These are phyloP conservation scores for Portevinia maculata DNA, from an alignment of 2,888 invertebrate genomes.

Conservation along the genomic window DNA sequence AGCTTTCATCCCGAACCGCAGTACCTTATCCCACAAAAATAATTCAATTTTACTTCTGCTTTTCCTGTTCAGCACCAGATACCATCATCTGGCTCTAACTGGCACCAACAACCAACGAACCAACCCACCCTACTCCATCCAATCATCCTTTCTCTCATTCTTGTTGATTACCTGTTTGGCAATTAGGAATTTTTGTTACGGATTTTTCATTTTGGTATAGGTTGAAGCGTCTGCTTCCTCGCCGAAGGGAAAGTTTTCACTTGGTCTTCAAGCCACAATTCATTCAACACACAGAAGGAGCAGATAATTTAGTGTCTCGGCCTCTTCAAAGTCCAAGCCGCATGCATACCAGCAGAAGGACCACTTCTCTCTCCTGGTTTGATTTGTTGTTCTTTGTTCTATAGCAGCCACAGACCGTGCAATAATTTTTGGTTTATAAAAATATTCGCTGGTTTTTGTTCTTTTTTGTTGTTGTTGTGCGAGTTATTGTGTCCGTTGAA, in stretches of 20 bases:
- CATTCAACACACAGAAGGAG: conserved; percentile 32
- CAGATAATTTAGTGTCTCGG: conserved; percentile 62
- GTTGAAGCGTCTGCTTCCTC: conserved; percentile 18
- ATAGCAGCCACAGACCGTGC: conserved; percentile 65
- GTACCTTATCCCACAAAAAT: conserved; percentile 51
- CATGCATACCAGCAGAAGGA: conserved; percentile 55
- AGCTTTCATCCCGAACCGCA: conserved; percentile 63
- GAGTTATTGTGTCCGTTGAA: conserved; percentile 18
- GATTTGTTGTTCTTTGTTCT: conserved; percentile 66
- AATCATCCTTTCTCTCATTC: neutral
- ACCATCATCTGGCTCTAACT: conserved; percentile 25
- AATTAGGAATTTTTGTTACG: conserved; percentile 66
- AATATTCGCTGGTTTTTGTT: conserved; percentile 23
- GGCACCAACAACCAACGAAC: conserved; percentile 7
- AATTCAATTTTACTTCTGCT: conserved; percentile 22
- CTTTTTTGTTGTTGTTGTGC: conserved; percentile 13
- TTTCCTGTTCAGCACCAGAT: conserved; percentile 15
- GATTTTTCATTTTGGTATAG: conserved; percentile 22
- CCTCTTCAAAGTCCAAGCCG: conserved; percentile 38
- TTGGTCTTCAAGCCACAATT: conserved; percentile 44
- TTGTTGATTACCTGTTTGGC: conserved; percentile 53
- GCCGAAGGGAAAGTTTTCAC: conserved; percentile 4
- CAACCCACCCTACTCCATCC: neutral
- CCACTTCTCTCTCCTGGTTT: conserved; percentile 47
- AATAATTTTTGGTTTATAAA: conserved; percentile 70